A percentile compares a stretch with the other conserved stretches of the same genome.
Evolutionary conservation across 2,113 vertebrate species (phyloP).

Genomic region (Glaucomys volans): DNA sequence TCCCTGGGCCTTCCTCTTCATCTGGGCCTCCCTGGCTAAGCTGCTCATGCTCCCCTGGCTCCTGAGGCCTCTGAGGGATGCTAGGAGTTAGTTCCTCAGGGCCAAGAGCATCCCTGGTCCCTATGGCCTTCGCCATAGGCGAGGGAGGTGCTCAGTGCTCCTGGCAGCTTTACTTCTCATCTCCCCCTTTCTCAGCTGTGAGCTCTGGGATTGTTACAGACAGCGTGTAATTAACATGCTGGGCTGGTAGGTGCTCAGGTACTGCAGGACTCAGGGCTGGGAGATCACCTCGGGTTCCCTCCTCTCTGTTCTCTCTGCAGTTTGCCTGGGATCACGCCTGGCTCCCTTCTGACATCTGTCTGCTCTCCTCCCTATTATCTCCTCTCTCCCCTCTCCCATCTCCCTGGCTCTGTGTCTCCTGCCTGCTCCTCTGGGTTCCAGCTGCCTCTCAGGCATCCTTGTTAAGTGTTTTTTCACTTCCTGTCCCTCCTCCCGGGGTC

Average conservation of each 20-base stretch:
- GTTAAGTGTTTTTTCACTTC: not conserved
- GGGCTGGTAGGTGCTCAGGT: not conserved
- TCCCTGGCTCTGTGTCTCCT: not conserved
- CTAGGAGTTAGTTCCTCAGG: too few relatives aligned
- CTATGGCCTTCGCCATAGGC: not conserved
- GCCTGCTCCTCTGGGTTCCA: not conserved
- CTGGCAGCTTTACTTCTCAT: not conserved
- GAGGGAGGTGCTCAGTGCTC: not conserved
- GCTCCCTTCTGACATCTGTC: not conserved
- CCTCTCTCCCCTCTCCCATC: not conserved
- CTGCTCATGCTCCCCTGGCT: not conserved
- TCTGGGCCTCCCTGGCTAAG: not conserved
- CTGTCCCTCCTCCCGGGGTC: not conserved
- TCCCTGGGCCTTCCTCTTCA: not conserved
- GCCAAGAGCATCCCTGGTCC: too few relatives aligned
- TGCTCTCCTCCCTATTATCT: not conserved
- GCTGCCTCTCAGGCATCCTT: not conserved
- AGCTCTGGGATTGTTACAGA: conserved; percentile 52
- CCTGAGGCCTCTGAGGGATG: not conserved
- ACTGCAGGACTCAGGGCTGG: not conserved
- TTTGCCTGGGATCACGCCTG: not conserved
- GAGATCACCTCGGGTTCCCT: not conserved
- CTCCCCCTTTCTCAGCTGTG: not conserved
- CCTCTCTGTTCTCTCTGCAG: not conserved
- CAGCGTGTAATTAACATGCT: conserved; percentile 70